Base-by-base conservation (phyloP, 2,888 invertebrate genomes). In the Melinaea marsaeus region DNA sequence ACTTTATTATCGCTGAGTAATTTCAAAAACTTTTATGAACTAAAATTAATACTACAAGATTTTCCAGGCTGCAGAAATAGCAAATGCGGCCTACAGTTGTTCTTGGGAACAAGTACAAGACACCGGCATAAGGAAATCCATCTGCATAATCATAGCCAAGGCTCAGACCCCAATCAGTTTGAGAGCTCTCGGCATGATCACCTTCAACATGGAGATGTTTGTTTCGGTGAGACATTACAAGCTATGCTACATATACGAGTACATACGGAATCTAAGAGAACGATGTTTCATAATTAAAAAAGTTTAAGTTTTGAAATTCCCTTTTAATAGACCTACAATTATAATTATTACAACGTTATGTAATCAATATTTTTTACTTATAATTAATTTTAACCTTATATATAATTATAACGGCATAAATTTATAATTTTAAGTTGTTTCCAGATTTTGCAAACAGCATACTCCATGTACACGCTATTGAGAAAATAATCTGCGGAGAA, bases 121-220 rank as follows among this genome's bases (percentile, higher is more conserved):
- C 42, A 13, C 60, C 13, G 56, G 64, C 0, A 55, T 73, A 11
- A 65, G 71, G 37, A 67, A 69, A 5, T 69, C 68, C 5, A 55
- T 75, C 9, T 61, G 45, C 4, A 62, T 72, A 59, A 72, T 74
- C 61, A 68, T 76, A 6, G 65, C 69, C 33, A 63, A 68, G 4
- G 64, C 73, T 0, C 72, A 74, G 62, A 63, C 57, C 0, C 74
- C 73, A 3, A 64, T 72, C 2, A 13, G 66, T 7, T 67, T 74
- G 13, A 67, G 55, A 4, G 72, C 71, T 13, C 63, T 74, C 11
- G 67, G 64, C 4, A 66, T 72, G 64, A n/a, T 75, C 13, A 72
- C 69, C 0, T 73, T 71, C 46, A 71, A 74, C 47, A 73, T 73
- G 74, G 61, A 70, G 32, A 59, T 74, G 48, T 75, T 74, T 64